Evolutionary conservation across 1,140 invertebrate genomes (phyloP).

Genomic region (Saxidomus purpurata): DNA sequence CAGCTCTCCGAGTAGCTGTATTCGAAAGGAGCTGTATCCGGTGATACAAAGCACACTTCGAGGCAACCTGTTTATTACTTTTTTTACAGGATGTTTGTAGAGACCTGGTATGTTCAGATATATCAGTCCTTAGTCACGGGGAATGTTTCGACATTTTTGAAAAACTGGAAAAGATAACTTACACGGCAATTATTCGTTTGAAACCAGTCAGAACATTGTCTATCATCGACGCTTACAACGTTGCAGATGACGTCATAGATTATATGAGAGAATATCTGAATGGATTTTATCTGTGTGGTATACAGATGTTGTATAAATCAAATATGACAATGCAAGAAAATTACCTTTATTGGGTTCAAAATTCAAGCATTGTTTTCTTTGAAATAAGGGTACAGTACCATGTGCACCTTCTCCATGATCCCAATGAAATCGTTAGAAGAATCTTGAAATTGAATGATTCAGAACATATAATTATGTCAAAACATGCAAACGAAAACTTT

Average conservation of each 20-base stretch:
- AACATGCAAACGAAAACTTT: not conserved
- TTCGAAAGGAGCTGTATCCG: too few species aligned
- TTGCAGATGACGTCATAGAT: not conserved
- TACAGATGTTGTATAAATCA: not conserved
- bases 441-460: not conserved
- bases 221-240: not conserved
- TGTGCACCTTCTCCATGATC: not conserved
- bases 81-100: not conserved
- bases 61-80: not conserved
- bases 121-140: not conserved
- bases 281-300: not conserved
- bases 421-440: not conserved
- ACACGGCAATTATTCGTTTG: not conserved
- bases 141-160: not conserved
- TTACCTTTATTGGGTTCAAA: not conserved
- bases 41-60: too few species aligned
- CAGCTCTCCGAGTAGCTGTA: too few species aligned
- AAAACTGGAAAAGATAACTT: not conserved
- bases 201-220: not conserved
- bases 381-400: not conserved
- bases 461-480: not conserved
- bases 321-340: not conserved
- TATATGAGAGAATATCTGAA: not conserved
- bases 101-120: not conserved
- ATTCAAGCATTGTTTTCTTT: not conserved